Conservation (phyloP, 2,113 vertebrate species). For the Notothenia coriiceps region DNA sequence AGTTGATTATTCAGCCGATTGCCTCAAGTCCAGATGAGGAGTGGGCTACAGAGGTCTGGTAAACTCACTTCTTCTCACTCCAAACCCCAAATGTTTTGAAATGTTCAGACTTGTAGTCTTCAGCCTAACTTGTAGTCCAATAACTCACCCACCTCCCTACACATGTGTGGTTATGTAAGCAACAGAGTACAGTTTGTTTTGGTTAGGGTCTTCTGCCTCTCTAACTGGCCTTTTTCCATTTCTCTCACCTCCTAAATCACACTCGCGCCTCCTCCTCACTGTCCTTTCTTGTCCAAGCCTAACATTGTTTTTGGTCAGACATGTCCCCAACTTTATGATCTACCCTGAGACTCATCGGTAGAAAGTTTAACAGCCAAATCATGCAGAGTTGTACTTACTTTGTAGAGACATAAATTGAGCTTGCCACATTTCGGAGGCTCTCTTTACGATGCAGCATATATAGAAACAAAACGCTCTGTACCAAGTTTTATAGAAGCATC, state of each 20-base stretch:
- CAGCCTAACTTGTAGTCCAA: background rate
- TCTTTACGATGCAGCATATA: constrained; percentile 9
- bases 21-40: background rate
- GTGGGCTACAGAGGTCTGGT: background rate
- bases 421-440: background rate
- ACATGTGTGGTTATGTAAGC: background rate
- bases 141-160: background rate
- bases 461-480: constrained; percentile 5
- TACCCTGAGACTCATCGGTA: constrained; percentile 25
- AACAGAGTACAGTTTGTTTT: background rate
- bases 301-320: constrained; percentile 21
- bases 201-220: constrained; percentile 17
- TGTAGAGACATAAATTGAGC: constrained; percentile 19
- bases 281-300: constrained; percentile 19
- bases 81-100: background rate
- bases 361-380: constrained; percentile 26
- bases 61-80: background rate
- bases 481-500: constrained; percentile 24
- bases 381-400: constrained; percentile 33
- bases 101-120: background rate
- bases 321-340: constrained; percentile 30
- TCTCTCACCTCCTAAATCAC: background rate
- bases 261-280: background rate
- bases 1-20: background rate
- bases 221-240: constrained; percentile 8